These are phyloP conservation scores for Mesorhabditis sp. DNA, from an alignment of 2,888 invertebrate genomes.

Conservation along the genomic window DNA sequence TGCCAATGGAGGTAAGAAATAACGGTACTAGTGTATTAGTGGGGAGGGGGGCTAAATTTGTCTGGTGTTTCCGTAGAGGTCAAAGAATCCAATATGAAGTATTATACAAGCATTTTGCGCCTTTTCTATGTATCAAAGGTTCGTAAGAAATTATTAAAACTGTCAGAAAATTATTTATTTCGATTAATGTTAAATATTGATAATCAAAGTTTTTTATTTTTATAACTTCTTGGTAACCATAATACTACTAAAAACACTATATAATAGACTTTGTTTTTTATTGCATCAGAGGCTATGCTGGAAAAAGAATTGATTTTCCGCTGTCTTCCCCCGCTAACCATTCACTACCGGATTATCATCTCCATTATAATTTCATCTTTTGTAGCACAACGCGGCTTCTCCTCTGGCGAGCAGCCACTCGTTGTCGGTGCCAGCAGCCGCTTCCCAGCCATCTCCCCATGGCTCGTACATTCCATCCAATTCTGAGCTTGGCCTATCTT, in stretches of 20 bases:
- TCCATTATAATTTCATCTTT: neutral
- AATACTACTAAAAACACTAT: too few relatives aligned
- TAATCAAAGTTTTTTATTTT: too few relatives aligned
- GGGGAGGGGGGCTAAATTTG: too few relatives aligned
- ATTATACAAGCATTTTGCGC: neutral
- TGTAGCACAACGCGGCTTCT: neutral
- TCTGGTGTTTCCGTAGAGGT: neutral
- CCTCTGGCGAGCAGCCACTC: neutral
- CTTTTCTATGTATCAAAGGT: too few relatives aligned
- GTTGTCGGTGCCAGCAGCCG: neutral
- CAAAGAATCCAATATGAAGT: neutral
- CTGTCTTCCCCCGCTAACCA: neutral
- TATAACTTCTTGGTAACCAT: too few relatives aligned
- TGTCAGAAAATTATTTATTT: too few relatives aligned
- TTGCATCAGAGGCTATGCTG: too few relatives aligned
- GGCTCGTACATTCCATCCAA: neutral
- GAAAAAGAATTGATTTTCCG: too few relatives aligned
- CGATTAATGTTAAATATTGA: too few relatives aligned
- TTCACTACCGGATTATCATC: neutral
- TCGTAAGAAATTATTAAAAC: too few relatives aligned
- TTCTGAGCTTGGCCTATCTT: constrained; percentile 9
- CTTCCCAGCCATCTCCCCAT: neutral
- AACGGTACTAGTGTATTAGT: too few relatives aligned
- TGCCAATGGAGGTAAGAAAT: neutral
- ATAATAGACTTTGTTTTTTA: too few relatives aligned